Evolutionary conservation across 2,888 invertebrate genomes (phyloP).

Genomic region (Protodeltote pygarga): DNA sequence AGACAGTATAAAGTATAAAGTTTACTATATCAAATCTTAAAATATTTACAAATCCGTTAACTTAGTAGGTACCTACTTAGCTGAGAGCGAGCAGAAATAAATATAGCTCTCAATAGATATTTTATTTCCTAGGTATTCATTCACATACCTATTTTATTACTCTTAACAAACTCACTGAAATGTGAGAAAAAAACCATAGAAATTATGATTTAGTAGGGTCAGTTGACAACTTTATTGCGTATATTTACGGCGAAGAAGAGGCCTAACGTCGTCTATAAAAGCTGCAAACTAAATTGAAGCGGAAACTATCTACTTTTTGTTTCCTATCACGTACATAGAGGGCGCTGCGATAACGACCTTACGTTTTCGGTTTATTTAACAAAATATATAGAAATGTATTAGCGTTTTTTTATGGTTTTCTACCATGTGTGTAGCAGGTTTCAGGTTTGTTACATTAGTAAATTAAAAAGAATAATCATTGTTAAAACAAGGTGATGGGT

Average conservation of each 20-base stretch:
- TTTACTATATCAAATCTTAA: no score
- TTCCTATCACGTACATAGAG: constrained; percentile 65
- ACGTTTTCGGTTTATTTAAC: constrained; percentile 55
- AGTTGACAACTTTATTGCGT: constrained; percentile 32
- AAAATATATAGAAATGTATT: constrained; percentile 45
- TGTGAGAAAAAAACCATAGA: constrained; percentile 7
- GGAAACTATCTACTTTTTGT: constrained; percentile 59
- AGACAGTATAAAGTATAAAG: no score
- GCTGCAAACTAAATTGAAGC: constrained; percentile 62
- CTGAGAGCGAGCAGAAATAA: no score
- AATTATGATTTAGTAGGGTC: constrained; percentile 42
- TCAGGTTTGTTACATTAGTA: no score
- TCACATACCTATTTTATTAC: no score
- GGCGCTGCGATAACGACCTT: constrained; percentile 57
- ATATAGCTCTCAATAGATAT: no score
- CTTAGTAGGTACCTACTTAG: no score
- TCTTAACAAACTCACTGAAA: background rate
- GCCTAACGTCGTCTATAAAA: constrained; percentile 55
- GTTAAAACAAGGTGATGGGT: no score
- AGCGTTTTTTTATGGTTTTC: constrained; percentile 2
- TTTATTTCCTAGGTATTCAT: no score
- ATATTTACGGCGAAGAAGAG: constrained; percentile 35
- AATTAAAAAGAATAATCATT: no score
- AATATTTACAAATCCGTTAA: no score
- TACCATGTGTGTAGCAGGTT: background rate